phyloP scores from a whole-genome alignment of 1,140 invertebrate genomes.

The Chionoecetes opilio region DNA sequence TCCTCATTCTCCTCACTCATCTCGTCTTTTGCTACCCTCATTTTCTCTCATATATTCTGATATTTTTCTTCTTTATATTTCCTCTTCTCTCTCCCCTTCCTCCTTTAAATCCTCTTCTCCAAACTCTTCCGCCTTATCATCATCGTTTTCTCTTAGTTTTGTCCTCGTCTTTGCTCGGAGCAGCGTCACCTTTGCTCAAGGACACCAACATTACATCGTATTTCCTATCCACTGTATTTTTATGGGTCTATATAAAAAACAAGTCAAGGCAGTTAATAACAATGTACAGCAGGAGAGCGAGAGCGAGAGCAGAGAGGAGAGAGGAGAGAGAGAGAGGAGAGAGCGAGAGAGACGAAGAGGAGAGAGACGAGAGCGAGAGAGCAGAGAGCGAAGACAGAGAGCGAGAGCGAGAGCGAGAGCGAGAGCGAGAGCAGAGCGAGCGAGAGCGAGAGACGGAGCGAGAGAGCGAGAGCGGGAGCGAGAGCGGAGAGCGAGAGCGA shows the following conservation, averaged over 20 bases:
- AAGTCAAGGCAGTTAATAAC: not conserved
- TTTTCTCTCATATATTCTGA: not conserved
- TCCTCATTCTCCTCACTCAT: not conserved
- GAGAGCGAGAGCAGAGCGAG: too few species aligned
- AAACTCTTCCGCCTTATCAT: not conserved
- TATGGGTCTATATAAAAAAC: not conserved
- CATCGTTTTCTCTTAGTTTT: not conserved
- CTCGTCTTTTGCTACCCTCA: not conserved
- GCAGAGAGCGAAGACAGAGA: not conserved
- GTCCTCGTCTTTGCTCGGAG: not conserved
- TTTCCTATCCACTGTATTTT: not conserved
- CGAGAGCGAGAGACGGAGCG: too few species aligned
- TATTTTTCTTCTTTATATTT: not conserved
- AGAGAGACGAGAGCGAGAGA: too few species aligned
- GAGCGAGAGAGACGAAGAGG: not conserved
- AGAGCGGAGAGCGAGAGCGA: too few species aligned
- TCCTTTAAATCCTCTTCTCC: not conserved
- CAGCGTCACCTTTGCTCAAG: not conserved
- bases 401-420: too few species aligned
- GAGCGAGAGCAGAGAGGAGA: not conserved
- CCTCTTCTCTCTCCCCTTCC: not conserved
- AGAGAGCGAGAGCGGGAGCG: too few species aligned
- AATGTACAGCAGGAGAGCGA: not conserved
- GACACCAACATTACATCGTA: not conserved
- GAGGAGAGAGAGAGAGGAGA: not conserved